Evolutionary conservation across 2,797 vertebrate species (phyloP).

Genomic region (Bufotes viridis): DNA sequence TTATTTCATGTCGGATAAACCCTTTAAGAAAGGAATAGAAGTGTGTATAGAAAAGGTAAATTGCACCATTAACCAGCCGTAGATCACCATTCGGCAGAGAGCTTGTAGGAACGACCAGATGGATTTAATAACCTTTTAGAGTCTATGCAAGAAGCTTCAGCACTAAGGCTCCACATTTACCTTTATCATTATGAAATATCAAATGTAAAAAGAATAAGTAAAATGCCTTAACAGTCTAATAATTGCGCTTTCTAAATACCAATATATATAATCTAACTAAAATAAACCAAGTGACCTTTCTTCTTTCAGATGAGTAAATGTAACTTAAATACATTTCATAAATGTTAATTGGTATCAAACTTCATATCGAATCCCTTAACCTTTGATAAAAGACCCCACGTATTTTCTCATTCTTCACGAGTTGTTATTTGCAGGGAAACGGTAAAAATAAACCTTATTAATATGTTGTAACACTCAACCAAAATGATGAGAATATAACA

Average conservation of each 20-base stretch:
- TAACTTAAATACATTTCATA: conserved; percentile 30
- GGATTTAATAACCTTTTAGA: conserved; percentile 1
- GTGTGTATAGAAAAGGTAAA: no score
- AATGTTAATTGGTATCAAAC: conserved; percentile 57
- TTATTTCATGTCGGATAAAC: no score
- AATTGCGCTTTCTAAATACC: conserved; percentile 34
- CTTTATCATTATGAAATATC: conserved; percentile 2
- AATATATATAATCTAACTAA: conserved; percentile 27
- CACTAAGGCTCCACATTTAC: neutral
- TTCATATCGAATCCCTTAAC: conserved; percentile 17
- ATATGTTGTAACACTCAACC: neutral
- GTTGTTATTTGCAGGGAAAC: conserved; percentile 26
- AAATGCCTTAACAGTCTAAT: conserved; percentile 13
- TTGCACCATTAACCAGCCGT: no score
- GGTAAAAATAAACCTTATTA: conserved; percentile 34
- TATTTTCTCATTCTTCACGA: conserved; percentile 27
- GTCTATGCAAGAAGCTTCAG: neutral
- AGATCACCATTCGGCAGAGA: neutral
- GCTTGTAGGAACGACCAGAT: no score
- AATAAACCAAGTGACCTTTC: conserved; percentile 35
- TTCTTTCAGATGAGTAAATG: conserved; percentile 21
- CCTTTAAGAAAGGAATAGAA: no score
- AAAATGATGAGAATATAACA: neutral
- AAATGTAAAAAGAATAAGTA: neutral
- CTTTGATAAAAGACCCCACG: conserved; percentile 25